A percentile compares a stretch with the other conserved stretches of the same genome.
phyloP scores from a whole-genome alignment of 1,140 invertebrate species.

The Cryptotermes secundus region DNA sequence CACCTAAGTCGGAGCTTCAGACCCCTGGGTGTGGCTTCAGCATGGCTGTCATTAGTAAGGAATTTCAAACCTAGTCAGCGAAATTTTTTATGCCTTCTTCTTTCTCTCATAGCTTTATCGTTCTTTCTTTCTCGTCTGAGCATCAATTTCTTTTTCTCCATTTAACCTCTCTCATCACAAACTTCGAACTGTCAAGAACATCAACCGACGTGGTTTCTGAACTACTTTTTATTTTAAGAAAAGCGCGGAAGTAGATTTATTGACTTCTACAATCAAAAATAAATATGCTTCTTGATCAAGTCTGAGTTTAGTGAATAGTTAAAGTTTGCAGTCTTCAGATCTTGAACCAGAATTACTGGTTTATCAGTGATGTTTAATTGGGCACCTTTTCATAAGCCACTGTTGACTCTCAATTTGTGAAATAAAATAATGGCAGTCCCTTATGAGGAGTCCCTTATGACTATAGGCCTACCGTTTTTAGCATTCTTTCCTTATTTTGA shows the following conservation, averaged over 20 bases:
- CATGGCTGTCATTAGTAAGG: slow-evolving; percentile 2
- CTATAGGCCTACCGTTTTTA: too few relatives aligned
- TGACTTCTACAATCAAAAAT: neutral
- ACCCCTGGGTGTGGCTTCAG: neutral
- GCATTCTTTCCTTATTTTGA: too few relatives aligned
- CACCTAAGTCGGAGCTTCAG: neutral
- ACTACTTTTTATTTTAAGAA: neutral
- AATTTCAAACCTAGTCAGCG: slow-evolving; percentile 4
- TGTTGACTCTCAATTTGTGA: too few relatives aligned
- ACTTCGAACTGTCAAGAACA: slow-evolving; percentile 16
- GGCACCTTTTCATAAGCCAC: neutral
- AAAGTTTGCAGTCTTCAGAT: neutral
- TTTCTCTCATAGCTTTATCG: neutral
- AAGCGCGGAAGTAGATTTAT: slow-evolving; percentile 3
- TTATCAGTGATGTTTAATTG: neutral
- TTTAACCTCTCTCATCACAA: slow-evolving; percentile 6
- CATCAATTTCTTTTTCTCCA: slow-evolving; percentile 17
- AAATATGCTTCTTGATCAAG: neutral
- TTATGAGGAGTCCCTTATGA: too few relatives aligned
- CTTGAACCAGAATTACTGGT: neutral
- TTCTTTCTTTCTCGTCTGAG: slow-evolving; percentile 7
- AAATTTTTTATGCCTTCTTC: neutral
- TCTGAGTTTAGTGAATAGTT: neutral
- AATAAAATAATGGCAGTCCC: too few relatives aligned
- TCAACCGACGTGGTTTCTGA: neutral